Evolutionary conservation across 2,113 vertebrate species (phyloP), one percentile per base, ranked within the genome.

Genomic region (Ploceus nigricollis): DNA sequence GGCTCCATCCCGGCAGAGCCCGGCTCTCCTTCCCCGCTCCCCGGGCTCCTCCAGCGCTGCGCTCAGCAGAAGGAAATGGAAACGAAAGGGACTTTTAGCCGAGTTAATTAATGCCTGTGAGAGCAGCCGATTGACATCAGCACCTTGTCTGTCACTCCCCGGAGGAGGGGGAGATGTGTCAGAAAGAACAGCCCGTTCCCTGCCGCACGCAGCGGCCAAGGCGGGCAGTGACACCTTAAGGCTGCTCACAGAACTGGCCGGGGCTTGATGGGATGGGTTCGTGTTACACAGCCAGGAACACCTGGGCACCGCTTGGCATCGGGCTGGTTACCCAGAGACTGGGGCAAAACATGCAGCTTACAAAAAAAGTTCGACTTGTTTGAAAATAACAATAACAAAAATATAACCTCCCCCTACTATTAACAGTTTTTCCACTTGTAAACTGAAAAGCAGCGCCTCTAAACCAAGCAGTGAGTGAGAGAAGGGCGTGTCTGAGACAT

Each of bases 221-320:
- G 91, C 95, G 40, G 83, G 88, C 71, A 97, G 96, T 97, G 98
- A 98, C 98, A 97, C 94, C 98, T 98, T 96, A 97, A 97, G 97
- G 97, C 79, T 92, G 95, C 80, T 84, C 44, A 9, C 69, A 97
- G 98, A 98, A 97, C 27, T 96, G 96, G 83, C 94, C 37, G 77
- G 2, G 39, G 24, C 23, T 7, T 21, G 5, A n/a, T n/a, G 58
- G 37, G 25, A 21, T 45, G 63, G 5, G 4, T 51, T 40, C 14
- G 27, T 35, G 24, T 35, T n/a, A 17, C 10, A 45, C 17, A 1
- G n/a, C 8, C 45, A 15, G 33, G 20, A 45, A 17, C 60, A 31
- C 44, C 47, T 3, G 44, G 51, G 56, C 40, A 22, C 56, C 0
- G 1, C 63, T 27, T 1, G 40, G 51, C 8, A 31, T 28, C 11